Percentiles rank a stretch among this genome's conserved stretches.
Conservation (phyloP, 2,888 invertebrate species). For the Drosophila cognata region DNA sequence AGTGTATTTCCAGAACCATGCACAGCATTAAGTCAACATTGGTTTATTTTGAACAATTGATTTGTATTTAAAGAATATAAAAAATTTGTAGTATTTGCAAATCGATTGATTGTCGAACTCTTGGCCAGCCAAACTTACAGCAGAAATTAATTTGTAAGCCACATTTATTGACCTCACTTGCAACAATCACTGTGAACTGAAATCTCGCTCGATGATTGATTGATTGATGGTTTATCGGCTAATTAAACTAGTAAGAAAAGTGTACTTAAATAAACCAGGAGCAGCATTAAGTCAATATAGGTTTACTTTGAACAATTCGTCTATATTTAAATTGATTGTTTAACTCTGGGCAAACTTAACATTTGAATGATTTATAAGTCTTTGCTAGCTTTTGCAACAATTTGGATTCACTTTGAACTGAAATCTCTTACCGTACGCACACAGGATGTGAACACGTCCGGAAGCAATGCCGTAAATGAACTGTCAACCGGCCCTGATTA, state of each 20-base stretch:
- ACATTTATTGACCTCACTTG: background rate
- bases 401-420: conserved; percentile 26
- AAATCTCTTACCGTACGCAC: conserved; percentile 31
- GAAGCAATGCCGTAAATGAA: conserved; percentile 61
- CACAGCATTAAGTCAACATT: background rate
- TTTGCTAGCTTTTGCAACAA: background rate
- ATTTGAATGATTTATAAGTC: too few species aligned
- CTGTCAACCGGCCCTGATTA: conserved; percentile 48
- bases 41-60: background rate
- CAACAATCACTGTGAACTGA: conserved; percentile 15
- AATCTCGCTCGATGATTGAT: conserved; percentile 2
- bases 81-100: background rate
- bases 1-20: background rate
- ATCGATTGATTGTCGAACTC: too few species aligned
- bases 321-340: background rate
- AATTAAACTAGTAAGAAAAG: too few species aligned
- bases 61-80: background rate
- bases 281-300: background rate
- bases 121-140: too few species aligned
- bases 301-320: background rate
- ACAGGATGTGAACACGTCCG: conserved; percentile 52
- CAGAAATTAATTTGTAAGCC: too few species aligned
- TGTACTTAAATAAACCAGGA: too few species aligned
- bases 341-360: too few species aligned
- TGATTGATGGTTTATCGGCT: too few species aligned